A percentile compares a stretch with the other conserved stretches of the same genome.
phyloP scores from a whole-genome alignment of 2,888 invertebrate species.

The Unio pictorum region DNA sequence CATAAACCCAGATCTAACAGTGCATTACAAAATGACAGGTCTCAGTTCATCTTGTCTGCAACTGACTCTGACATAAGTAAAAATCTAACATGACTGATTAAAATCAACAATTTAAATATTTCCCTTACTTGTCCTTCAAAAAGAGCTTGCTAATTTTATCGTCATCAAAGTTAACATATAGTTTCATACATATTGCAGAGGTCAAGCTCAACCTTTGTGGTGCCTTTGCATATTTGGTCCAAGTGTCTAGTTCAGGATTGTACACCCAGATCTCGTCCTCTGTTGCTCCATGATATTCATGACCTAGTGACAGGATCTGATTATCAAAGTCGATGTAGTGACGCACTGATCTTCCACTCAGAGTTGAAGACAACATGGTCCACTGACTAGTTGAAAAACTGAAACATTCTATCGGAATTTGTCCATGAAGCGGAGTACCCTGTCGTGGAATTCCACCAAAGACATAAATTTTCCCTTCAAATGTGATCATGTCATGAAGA shows the following conservation, averaged over 20 bases:
- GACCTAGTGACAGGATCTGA: constrained; percentile 66
- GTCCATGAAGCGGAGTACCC: constrained; percentile 64
- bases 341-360: constrained; percentile 69
- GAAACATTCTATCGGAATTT: constrained; percentile 68
- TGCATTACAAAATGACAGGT: no score
- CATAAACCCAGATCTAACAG: no score
- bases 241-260: constrained; percentile 57
- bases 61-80: no score
- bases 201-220: constrained; percentile 66
- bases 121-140: constrained; percentile 51
- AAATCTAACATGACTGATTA: no score
- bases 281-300: constrained; percentile 68
- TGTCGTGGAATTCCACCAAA: constrained; percentile 68
- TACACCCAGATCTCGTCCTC: constrained; percentile 70
- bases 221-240: constrained; percentile 64
- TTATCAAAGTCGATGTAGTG: constrained; percentile 65
- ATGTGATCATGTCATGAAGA: constrained; percentile 67
- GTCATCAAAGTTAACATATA: constrained; percentile 65
- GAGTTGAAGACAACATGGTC: constrained; percentile 67
- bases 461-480: constrained; percentile 60
- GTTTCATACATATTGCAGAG: constrained; percentile 60
- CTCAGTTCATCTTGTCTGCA: no score
- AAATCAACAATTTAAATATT: no score
- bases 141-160: constrained; percentile 64
- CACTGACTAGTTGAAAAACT: constrained; percentile 63